phyloP scores from a whole-genome alignment of 2,797 vertebrate genomes.

The Calcarius lapponicus region DNA sequence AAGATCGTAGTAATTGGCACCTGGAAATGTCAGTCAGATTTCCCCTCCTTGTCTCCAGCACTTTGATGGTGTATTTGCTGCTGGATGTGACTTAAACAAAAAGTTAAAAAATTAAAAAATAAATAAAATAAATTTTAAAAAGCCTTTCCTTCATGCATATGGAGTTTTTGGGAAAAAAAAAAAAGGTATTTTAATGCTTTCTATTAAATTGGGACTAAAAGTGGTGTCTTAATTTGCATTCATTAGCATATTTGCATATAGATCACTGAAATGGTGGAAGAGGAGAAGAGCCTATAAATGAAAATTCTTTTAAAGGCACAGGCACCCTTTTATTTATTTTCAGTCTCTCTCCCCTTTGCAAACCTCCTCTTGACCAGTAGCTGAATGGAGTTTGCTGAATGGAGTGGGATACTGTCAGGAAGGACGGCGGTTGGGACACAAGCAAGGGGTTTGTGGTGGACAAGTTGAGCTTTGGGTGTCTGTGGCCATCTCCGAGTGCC shows the following conservation, averaged over 20 bases:
- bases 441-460: background rate
- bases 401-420: background rate
- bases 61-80: conserved; percentile 75
- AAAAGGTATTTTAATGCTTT: conserved; percentile 89
- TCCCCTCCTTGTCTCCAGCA: conserved; percentile 70
- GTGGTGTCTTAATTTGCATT: conserved; percentile 88
- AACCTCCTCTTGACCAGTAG: background rate
- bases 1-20: conserved; percentile 69
- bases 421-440: background rate
- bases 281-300: conserved; percentile 85
- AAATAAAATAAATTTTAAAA: conserved; percentile 66
- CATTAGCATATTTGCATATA: conserved; percentile 90
- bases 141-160: conserved; percentile 83
- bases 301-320: conserved; percentile 86
- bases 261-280: conserved; percentile 86
- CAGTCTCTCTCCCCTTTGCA: background rate
- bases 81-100: conserved; percentile 76
- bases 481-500: background rate
- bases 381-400: fast-evolving
- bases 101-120: conserved; percentile 69
- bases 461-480: background rate
- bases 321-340: conserved; percentile 61
- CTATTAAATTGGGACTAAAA: conserved; percentile 90
- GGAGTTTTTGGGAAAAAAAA: conserved; percentile 78
- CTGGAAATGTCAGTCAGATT: conserved; percentile 73